These are phyloP conservation scores for Columba janthina DNA, from an alignment of 2,113 vertebrate genomes.

Conservation along the genomic window DNA sequence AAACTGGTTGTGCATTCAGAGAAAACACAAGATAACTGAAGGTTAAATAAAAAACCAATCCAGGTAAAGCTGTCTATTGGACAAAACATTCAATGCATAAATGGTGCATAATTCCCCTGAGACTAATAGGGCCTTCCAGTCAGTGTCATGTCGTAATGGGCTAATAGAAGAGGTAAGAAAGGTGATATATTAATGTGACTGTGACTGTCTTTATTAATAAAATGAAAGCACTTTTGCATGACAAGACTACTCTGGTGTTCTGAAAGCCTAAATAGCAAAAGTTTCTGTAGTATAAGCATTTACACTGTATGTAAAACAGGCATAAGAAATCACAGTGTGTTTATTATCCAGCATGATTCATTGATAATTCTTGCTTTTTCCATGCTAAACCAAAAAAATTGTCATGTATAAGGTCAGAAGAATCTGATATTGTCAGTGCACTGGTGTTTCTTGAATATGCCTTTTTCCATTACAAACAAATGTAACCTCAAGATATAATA, in stretches of 20 bases:
- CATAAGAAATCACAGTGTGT: not conserved
- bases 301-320: not conserved
- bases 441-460: not conserved
- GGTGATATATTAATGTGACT: not conserved
- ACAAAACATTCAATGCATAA: not conserved
- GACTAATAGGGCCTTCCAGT: not conserved
- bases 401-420: not conserved
- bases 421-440: not conserved
- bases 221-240: not conserved
- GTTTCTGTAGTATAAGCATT: not conserved
- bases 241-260: not conserved
- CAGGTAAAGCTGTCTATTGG: not conserved
- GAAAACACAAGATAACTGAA: not conserved
- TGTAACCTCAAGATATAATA: not conserved
- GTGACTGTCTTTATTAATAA: not conserved
- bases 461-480: not conserved
- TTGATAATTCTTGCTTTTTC: not conserved
- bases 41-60: not conserved
- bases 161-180: not conserved
- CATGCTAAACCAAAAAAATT: not conserved
- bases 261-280: not conserved
- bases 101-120: not conserved
- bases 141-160: not conserved
- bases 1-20: not conserved
- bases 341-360: not conserved